These are phyloP conservation scores for Nymphalis io DNA, from an alignment of 1,140 invertebrate species.

Conservation along the genomic window DNA sequence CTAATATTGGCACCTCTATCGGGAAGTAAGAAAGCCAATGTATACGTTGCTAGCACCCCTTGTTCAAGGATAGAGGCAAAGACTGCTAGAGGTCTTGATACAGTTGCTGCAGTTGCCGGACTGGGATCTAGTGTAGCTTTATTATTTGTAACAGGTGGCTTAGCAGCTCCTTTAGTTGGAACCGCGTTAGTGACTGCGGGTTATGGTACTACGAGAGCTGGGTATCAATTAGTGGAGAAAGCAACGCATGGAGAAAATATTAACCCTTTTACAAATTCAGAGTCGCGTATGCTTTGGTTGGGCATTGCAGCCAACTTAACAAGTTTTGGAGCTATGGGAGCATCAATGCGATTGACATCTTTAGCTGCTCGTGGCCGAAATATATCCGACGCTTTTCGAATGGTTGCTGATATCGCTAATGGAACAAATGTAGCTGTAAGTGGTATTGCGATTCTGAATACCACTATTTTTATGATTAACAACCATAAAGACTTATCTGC, in stretches of 20 bases:
- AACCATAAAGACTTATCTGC: slow-evolving; percentile 39
- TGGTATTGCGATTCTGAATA: slow-evolving; percentile 41
- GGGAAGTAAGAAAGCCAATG: slow-evolving; percentile 32
- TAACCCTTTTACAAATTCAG: slow-evolving; percentile 43
- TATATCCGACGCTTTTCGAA: slow-evolving; percentile 39
- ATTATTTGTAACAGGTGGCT: slow-evolving; percentile 39
- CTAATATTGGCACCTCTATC: slow-evolving; percentile 27
- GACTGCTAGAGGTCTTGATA: slow-evolving; percentile 32
- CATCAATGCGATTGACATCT: slow-evolving; percentile 45
- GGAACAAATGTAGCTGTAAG: slow-evolving; percentile 40
- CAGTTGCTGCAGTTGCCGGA: slow-evolving; percentile 36
- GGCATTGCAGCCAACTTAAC: slow-evolving; percentile 46
- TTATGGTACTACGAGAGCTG: slow-evolving; percentile 41
- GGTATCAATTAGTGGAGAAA: slow-evolving; percentile 41
- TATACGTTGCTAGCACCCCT: slow-evolving; percentile 32
- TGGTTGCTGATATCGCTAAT: slow-evolving; percentile 44
- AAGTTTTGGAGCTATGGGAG: slow-evolving; percentile 49
- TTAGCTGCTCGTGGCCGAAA: slow-evolving; percentile 41
- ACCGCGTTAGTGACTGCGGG: slow-evolving; percentile 37
- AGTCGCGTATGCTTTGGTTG: slow-evolving; percentile 50
- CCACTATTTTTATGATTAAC: slow-evolving; percentile 35
- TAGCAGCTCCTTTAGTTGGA: slow-evolving; percentile 39
- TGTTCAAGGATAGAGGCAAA: slow-evolving; percentile 25
- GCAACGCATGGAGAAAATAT: slow-evolving; percentile 43
- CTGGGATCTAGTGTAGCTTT: slow-evolving; percentile 40